phyloP scores from a whole-genome alignment of 2,888 invertebrate species.

The Pherbina coryleti region DNA sequence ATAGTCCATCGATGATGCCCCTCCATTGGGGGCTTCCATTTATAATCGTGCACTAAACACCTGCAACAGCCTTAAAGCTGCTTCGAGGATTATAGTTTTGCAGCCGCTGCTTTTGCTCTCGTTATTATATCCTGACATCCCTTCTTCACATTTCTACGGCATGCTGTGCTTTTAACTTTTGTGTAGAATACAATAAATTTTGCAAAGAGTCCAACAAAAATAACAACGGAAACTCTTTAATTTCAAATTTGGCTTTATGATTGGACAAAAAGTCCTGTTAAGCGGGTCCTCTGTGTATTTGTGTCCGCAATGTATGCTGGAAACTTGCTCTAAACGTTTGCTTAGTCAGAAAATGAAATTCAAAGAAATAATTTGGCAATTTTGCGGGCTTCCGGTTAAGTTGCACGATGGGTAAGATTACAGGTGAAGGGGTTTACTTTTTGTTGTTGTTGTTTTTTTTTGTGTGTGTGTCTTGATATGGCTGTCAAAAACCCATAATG shows the following conservation, averaged over 20 bases:
- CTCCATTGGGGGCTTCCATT: neutral
- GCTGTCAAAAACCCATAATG: too few relatives aligned
- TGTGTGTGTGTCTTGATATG: too few relatives aligned
- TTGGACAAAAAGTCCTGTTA: neutral
- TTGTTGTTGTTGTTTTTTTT: too few relatives aligned
- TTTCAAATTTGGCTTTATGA: neutral
- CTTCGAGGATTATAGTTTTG: neutral
- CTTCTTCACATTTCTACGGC: too few relatives aligned
- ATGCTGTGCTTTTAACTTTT: too few relatives aligned
- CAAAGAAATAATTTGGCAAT: neutral
- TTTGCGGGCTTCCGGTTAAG: neutral
- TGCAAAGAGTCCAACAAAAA: neutral
- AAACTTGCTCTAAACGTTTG: neutral
- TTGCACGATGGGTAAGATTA: neutral
- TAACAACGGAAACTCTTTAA: neutral
- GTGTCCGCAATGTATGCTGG: neutral
- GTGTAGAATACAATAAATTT: too few relatives aligned
- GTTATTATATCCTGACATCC: too few relatives aligned
- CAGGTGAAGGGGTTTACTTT: too few relatives aligned
- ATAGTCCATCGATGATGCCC: neutral
- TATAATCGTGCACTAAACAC: neutral
- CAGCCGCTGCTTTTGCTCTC: neutral
- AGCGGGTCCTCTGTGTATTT: neutral
- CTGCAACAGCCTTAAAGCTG: neutral
- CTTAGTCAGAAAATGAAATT: neutral